Evolutionary conservation across 2,797 vertebrate species (phyloP).

Genomic region (Syngnathus acus): DNA sequence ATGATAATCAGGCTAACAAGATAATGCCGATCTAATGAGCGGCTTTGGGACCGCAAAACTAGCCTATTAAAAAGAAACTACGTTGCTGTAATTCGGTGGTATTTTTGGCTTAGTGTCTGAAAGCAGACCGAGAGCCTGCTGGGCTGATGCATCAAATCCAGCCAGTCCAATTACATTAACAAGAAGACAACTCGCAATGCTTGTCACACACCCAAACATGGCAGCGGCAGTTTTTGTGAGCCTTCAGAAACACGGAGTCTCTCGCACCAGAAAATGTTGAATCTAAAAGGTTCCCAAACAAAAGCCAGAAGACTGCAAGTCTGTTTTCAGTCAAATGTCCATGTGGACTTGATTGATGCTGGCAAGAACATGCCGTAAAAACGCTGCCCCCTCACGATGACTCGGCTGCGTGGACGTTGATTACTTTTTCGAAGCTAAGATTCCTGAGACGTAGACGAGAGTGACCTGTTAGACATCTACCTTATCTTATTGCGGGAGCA

Average conservation of each 20-base stretch:
- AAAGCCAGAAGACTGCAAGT: constrained; percentile 4
- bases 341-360: constrained; percentile 27
- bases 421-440: neutral
- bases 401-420: constrained; percentile 6
- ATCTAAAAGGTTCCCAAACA: constrained; percentile 22
- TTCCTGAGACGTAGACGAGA: constrained; percentile 12
- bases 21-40: neutral
- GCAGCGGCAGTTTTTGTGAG: neutral
- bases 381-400: constrained; percentile 5
- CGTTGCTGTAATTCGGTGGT: neutral
- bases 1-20: neutral
- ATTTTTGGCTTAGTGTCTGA: neutral
- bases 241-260: neutral
- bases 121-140: neutral
- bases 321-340: constrained; percentile 30
- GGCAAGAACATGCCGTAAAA: constrained; percentile 30
- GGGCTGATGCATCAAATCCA: neutral
- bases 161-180: constrained; percentile 3
- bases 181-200: neutral
- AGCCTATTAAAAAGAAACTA: neutral
- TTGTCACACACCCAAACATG: neutral
- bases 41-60: neutral
- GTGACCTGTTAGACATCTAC: constrained; percentile 33
- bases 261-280: constrained; percentile 6
- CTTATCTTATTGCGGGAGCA: too few relatives aligned